These are phyloP conservation scores for Serinus canaria DNA, from an alignment of 2,113 vertebrate genomes.

Conservation along the genomic window DNA sequence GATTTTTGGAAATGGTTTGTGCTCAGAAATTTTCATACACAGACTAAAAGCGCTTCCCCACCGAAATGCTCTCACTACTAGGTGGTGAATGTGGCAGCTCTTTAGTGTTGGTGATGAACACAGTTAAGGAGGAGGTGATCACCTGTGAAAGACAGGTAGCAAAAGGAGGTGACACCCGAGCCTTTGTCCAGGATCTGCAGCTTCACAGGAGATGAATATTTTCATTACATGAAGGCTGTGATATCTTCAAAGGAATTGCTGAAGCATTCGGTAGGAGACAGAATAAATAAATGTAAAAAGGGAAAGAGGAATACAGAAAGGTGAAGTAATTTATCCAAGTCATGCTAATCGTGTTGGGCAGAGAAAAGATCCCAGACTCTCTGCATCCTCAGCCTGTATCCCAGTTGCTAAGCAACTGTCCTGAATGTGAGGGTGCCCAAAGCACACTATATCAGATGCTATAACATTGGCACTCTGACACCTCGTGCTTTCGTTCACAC, in stretches of 20 bases:
- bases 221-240: neutral
- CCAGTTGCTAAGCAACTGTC: constrained; percentile 54
- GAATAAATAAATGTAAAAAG: constrained; percentile 2
- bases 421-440: constrained; percentile 34
- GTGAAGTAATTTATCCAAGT: constrained; percentile 48
- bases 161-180: neutral
- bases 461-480: neutral
- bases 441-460: constrained; percentile 27
- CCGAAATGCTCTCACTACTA: neutral
- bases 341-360: constrained; percentile 12
- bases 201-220: neutral
- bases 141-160: neutral
- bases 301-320: neutral
- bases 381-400: constrained; percentile 27
- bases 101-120: neutral
- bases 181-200: neutral
- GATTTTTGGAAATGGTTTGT: neutral
- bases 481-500: constrained; percentile 5
- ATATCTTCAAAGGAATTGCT: neutral
- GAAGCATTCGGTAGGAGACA: neutral
- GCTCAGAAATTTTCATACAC: neutral
- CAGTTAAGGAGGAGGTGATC: neutral
- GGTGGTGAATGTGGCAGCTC: neutral
- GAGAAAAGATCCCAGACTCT: constrained; percentile 34
- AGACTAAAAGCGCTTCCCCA: neutral